Evolutionary conservation across 2,797 vertebrate species (phyloP).

Genomic region (Melanotaenia maccullochi): DNA sequence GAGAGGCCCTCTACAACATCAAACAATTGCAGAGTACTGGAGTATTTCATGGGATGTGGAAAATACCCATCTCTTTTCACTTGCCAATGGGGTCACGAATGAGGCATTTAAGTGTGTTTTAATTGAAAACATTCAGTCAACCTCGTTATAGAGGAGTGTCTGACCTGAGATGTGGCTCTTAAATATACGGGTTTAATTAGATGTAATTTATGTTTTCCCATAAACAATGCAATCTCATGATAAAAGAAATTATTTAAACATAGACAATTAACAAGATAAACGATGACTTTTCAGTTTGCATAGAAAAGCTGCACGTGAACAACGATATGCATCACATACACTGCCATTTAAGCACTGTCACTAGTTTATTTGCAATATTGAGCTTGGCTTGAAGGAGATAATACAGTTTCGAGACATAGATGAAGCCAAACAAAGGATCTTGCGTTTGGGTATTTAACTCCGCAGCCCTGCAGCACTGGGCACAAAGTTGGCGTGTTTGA

Average conservation of each 20-base stretch:
- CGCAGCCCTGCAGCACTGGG: not conserved
- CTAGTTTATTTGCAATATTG: not conserved
- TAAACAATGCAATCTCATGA: not conserved
- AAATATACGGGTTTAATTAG: conserved; percentile 8
- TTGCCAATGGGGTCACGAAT: not conserved
- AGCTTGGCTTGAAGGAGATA: not conserved
- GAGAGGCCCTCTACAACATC: conserved; percentile 2
- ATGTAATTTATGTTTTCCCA: not conserved
- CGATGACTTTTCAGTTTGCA: not conserved
- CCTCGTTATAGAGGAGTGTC: not conserved
- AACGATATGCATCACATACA: not conserved
- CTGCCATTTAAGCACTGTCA: not conserved
- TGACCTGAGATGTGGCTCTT: not conserved
- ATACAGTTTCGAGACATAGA: not conserved
- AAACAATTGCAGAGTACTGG: conserved; percentile 17
- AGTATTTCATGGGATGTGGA: conserved; percentile 3
- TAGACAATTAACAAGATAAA: not conserved
- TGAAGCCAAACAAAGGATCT: not conserved
- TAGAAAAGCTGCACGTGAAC: not conserved
- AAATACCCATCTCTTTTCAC: conserved; percentile 8
- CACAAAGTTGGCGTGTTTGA: conserved; percentile 45
- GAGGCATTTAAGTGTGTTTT: not conserved
- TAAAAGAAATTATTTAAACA: not conserved
- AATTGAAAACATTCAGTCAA: not conserved
- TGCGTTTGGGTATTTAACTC: not conserved